These are phyloP conservation scores for Geotrypetes seraphini DNA, from an alignment of 2,797 vertebrate species.

Conservation along the genomic window DNA sequence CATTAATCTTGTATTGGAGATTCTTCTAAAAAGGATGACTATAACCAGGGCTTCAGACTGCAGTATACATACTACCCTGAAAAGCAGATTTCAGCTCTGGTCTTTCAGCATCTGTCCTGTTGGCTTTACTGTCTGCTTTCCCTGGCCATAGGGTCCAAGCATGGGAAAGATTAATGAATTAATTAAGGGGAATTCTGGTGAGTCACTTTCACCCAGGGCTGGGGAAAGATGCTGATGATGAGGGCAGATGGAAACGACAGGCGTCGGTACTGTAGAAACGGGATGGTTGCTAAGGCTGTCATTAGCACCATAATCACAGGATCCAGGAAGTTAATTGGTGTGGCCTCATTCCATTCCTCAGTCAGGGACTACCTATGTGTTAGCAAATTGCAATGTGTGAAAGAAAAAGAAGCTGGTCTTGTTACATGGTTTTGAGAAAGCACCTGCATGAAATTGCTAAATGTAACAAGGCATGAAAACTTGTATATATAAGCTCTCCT, in stretches of 20 bases:
- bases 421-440: conserved; percentile 31
- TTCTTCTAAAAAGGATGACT: conserved; percentile 13
- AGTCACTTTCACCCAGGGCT: conserved; percentile 12
- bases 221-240: conserved; percentile 11
- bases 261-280: conserved; percentile 23
- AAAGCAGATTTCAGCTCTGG: conserved; percentile 5
- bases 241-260: conserved; percentile 18
- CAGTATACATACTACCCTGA: conserved; percentile 4
- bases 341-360: conserved; percentile 45
- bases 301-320: conserved; percentile 36
- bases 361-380: conserved; percentile 45
- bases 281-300: conserved; percentile 53
- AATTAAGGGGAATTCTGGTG: conserved; percentile 5
- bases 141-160: background rate
- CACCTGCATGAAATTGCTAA: conserved; percentile 28
- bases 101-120: conserved; percentile 8
- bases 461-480: conserved; percentile 16
- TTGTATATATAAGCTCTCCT: background rate
- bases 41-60: conserved; percentile 7
- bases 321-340: conserved; percentile 44
- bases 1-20: conserved; percentile 23
- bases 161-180: conserved; percentile 12
- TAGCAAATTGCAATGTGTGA: conserved; percentile 32
- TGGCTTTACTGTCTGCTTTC: conserved; percentile 2
- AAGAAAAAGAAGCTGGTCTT: conserved; percentile 9